Evolutionary conservation across 2,888 invertebrate species (phyloP).

Genomic region (Agelastica alni): DNA sequence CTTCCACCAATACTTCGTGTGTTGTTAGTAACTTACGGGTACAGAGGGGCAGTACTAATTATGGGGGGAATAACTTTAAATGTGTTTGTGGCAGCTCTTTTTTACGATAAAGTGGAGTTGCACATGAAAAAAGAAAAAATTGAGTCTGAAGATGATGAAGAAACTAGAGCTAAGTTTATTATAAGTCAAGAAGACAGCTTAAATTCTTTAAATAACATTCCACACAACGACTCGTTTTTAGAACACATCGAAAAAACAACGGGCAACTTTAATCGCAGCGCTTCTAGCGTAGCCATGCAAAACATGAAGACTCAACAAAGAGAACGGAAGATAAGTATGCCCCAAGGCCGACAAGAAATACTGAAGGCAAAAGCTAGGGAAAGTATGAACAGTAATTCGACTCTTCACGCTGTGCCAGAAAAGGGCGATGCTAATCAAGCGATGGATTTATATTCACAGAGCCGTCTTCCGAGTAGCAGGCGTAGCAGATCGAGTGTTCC

Average conservation of each 20-base stretch:
- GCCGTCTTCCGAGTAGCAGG: constrained; percentile 42
- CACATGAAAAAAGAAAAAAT: constrained; percentile 71
- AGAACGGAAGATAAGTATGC: constrained; percentile 64
- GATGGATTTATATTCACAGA: constrained; percentile 47
- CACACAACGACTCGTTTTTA: constrained; percentile 50
- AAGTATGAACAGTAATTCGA: constrained; percentile 50
- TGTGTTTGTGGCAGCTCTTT: constrained; percentile 81
- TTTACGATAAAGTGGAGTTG: constrained; percentile 82
- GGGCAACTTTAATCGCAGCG: constrained; percentile 66
- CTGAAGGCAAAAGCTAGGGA: constrained; percentile 46
- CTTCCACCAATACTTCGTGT: constrained; percentile 76
- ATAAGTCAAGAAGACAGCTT: constrained; percentile 53
- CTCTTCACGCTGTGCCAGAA: constrained; percentile 72
- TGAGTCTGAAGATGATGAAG: constrained; percentile 46
- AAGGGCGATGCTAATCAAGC: constrained; percentile 52
- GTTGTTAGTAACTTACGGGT: constrained; percentile 74
- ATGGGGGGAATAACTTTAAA: constrained; percentile 83
- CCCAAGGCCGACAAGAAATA: constrained; percentile 58
- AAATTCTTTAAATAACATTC: constrained; percentile 48
- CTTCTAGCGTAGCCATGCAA: constrained; percentile 72
- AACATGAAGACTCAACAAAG: constrained; percentile 56
- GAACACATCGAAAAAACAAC: constrained; percentile 49
- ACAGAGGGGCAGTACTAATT: constrained; percentile 78
- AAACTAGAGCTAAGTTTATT: constrained; percentile 51
- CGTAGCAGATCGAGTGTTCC: constrained; percentile 55